Evolutionary conservation across 2,797 vertebrate species (phyloP), one percentile per base, ranked within the genome.

Genomic region (Fistularia commersonii): DNA sequence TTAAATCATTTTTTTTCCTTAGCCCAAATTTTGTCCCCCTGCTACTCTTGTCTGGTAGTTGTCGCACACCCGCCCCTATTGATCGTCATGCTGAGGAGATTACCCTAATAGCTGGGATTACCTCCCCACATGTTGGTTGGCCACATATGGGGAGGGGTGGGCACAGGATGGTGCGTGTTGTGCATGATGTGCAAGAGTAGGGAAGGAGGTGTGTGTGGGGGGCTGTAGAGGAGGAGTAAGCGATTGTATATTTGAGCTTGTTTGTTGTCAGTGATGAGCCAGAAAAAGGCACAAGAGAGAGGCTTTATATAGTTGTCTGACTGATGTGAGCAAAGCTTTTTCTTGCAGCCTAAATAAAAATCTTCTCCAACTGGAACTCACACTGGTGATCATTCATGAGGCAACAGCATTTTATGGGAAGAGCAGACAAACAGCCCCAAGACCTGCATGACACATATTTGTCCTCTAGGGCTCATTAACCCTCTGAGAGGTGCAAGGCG

Each of bases 31-130:
- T 87, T 71, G 70, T 64, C 56, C 71, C 72, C 70, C 69, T 38
- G 32, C 82, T 70, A 72, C 75, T 83, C 80, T 79, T 63, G 83
- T 82, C 79, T 80, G 83, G 69, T 80, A 66, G 82, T 75, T 76
- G 59, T 57, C 45, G 60, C 67, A 54, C 71, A 76, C 80, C 80
- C 86, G 87, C 82, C 81, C 77, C 83, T 87, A 90, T 89, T 88
- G 90, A 91, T 91, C 81, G 86, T 80, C 81, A 81, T 86, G 80
- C 83, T 86, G 88, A 88, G 88, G 86, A 91, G 90, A 90, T 92
- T 91, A 91, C 88, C 85, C 87, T 89, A 89, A 90, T 90, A 91
- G 87, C 89, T 78, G 82, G 89, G 90, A 91, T 91, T 91, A 90
- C 79, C 77, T 82, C 81, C 88, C 84, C 89, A 91, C 90, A 91